Percentiles rank a stretch among this genome's conserved stretches.
Evolutionary conservation across 2,888 invertebrate species (phyloP).

Genomic region (Mimas tiliae): DNA sequence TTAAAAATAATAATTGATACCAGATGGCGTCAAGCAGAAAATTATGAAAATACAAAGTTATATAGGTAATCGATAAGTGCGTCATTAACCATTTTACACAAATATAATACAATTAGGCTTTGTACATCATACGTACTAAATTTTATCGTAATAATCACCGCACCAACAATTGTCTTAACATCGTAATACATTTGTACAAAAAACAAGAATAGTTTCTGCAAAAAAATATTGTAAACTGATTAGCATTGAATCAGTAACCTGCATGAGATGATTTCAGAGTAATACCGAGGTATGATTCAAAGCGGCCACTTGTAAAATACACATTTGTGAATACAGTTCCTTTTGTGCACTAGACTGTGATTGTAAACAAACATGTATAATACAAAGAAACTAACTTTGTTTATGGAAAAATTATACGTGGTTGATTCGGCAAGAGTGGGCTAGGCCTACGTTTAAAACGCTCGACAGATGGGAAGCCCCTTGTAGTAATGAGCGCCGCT

Average conservation of each 20-base stretch:
- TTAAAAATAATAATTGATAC: neutral
- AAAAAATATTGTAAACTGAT: neutral
- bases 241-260: neutral
- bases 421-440: neutral
- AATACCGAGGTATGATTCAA: neutral
- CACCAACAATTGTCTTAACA: neutral
- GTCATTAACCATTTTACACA: conserved; percentile 1
- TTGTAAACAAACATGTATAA: neutral
- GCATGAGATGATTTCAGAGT: neutral
- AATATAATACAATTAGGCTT: conserved; percentile 34
- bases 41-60: neutral
- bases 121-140: conserved; percentile 36
- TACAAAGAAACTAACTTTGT: too few species aligned
- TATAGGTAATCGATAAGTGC: neutral
- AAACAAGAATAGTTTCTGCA: too few species aligned
- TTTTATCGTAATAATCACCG: neutral
- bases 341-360: neutral
- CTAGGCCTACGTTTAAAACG: conserved; percentile 72
- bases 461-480: conserved; percentile 87
- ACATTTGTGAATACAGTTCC: neutral
- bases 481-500: conserved; percentile 89
- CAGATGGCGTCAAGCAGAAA: neutral
- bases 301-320: neutral
- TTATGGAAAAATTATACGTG: neutral
- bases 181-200: neutral